phyloP scores from a whole-genome alignment of 53 echinoderm and acorn worm species.

The Mesocentrotus franciscanus region DNA sequence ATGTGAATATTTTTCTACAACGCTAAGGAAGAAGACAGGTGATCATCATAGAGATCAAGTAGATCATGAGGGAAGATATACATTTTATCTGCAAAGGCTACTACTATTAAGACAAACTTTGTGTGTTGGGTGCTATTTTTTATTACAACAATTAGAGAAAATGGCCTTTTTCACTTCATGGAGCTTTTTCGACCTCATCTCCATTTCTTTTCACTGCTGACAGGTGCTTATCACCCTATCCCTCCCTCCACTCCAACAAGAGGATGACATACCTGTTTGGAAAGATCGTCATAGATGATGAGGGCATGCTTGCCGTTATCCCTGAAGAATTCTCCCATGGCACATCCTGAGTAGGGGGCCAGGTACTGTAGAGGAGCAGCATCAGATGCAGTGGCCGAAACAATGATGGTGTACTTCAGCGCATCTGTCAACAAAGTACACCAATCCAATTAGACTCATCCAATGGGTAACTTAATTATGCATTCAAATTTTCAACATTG shows the following conservation, averaged over 20 bases:
- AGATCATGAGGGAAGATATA: not conserved
- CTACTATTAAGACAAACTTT: not conserved
- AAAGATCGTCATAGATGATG: constrained; percentile 99
- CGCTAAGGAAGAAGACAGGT: not conserved
- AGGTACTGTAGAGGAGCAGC: constrained; percentile 99
- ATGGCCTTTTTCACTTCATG: no score
- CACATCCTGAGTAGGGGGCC: constrained; percentile 98
- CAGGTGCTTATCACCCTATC: not conserved
- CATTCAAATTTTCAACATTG: not conserved
- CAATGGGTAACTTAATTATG: not conserved
- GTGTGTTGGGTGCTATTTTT: not conserved
- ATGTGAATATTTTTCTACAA: not conserved
- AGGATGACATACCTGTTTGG: constrained; percentile 85
- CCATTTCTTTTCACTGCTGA: not conserved
- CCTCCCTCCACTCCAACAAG: not conserved
- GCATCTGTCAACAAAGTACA: constrained; percentile 74
- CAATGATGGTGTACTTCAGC: constrained; percentile 97
- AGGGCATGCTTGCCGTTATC: constrained; percentile 98
- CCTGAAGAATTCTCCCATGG: constrained; percentile 99
- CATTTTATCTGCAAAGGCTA: not conserved
- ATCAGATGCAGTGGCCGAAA: constrained; percentile 98
- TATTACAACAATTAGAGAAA: not conserved
- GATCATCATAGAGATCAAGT: not conserved
- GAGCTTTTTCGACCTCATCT: not conserved
- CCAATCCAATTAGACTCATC: not conserved